Base-by-base conservation (phyloP, 92 coral and sea anemone species). In the Paramuricea clavata region DNA sequence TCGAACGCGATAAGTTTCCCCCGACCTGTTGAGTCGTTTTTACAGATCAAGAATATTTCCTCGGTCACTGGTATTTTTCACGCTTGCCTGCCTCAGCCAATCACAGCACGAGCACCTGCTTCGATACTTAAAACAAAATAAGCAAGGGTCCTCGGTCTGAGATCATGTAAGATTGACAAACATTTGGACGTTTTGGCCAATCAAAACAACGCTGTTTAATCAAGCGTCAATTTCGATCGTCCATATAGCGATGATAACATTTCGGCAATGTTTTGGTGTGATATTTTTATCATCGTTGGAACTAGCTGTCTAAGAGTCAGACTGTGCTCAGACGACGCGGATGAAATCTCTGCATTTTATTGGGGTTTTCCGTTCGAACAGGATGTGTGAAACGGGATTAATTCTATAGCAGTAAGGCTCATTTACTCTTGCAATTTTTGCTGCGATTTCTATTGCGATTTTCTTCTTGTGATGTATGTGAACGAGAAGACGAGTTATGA, bases 31-130 rank as follows among this genome's bases (percentile, higher is more conserved):
- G 82, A 30, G 22, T 76, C 67, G 39, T 65, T 65, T 76, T 56
- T 76, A 22, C 68, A 33, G 64, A 76, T 30, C 67, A 16, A 36
- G 42, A 42, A 76, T 17, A 22, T 49, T 76, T 27, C 82, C 47
- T 32, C 12, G 43, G 11, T 49, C 67, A 76, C 82, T 76, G 82
- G 82, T 76, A 21, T 36, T 28, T 76, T 30, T 54, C 68, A 76
- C 68, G 82, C 82, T n/a, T 76, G 82, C 67, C 68, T 76, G 82
- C 16, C 25, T 54, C 69, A 49, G 44, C 82, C 82, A 76, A 76
- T 52, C 82, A 50, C 82, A 16, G 47, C 22, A 26, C 68, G 43
- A 56, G 43, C 16, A 76, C 82, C 82, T 76, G 82, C 68, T 52
- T 30, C 42, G 64, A 56, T 33, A 49, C 12, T 17, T 52, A 8